Percentiles rank a stretch among this genome's conserved stretches.
Conservation (phyloP, 2,113 vertebrate species). For the Notechis scutatus region DNA sequence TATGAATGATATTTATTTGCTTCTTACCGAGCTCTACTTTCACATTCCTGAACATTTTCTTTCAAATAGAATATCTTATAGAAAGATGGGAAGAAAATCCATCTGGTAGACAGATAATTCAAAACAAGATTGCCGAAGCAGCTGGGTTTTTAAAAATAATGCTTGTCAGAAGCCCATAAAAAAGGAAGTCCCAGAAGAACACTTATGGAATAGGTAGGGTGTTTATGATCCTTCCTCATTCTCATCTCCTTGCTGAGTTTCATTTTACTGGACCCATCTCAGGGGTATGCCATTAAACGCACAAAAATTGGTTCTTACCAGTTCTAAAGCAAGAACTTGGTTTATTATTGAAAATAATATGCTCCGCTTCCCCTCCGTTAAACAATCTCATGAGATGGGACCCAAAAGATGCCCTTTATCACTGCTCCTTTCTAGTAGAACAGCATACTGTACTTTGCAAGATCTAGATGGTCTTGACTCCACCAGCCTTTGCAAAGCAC, state of each 20-base stretch:
- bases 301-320: background rate
- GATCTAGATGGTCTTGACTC: background rate
- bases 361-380: background rate
- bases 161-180: background rate
- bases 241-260: slow-evolving; percentile 10
- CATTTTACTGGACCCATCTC: slow-evolving; percentile 19
- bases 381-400: background rate
- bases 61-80: background rate
- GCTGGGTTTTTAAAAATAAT: background rate
- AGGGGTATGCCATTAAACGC: slow-evolving; percentile 19
- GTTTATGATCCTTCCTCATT: background rate
- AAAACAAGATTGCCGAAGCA: background rate
- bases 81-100: background rate
- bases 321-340: background rate
- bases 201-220: background rate
- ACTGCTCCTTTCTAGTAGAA: background rate
- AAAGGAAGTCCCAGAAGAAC: background rate
- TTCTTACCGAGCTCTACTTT: background rate
- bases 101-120: slow-evolving; percentile 14
- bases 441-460: background rate
- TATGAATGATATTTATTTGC: background rate
- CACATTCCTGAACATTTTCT: background rate
- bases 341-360: background rate
- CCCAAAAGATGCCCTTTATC: background rate
- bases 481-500: background rate